Evolutionary conservation across 2,888 invertebrate species (phyloP), one percentile per base, ranked within the genome.

Genomic region (Leucoptera coffeella): DNA sequence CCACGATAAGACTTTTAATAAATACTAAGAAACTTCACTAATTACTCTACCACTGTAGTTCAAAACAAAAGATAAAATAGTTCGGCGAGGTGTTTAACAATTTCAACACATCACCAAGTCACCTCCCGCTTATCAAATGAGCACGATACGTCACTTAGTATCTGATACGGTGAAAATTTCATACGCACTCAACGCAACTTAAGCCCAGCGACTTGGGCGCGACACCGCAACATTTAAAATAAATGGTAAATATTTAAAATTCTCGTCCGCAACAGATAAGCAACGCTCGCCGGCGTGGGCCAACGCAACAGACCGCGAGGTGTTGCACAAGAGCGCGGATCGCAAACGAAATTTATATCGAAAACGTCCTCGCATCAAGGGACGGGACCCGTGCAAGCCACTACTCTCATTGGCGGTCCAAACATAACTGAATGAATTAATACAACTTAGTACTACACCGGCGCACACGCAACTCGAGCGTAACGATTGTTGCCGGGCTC

Each of bases 361-460:
- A 10, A 11, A 25, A 27, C 17, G 9, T 26, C 19, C 4, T 20
- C 19, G 19, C 8, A 11, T 7, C 22, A 12, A 10, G 22, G 47
- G 49, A 38, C 46, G 46, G 47, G 42, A 43, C 47, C 46, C 44
- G 45, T 45, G 41, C 65, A 56, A 41, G 47, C 65, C 67, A 57
- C 65, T 62, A 58, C 61, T 57, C 65, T 52, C 56, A 61, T 39
- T 52, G 54, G 56, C 54, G 58, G 44, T 60, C 44, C 50, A 50
- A 50, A 53, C 56, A 50, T 60, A 57, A 69, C 69, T 69, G 57
- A 59, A 51, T 51, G 49, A 49, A n/a, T 17, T 17, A 17, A 17
- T 9, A 9, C 17, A 17, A 17, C 17, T 17, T 6, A 17, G 50
- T 47, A 50, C 49, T n/a, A 50, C 48, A 43, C 41, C 44, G 40